Base-by-base conservation (phyloP, 2,797 vertebrate species). In the Phataginus tricuspis region DNA sequence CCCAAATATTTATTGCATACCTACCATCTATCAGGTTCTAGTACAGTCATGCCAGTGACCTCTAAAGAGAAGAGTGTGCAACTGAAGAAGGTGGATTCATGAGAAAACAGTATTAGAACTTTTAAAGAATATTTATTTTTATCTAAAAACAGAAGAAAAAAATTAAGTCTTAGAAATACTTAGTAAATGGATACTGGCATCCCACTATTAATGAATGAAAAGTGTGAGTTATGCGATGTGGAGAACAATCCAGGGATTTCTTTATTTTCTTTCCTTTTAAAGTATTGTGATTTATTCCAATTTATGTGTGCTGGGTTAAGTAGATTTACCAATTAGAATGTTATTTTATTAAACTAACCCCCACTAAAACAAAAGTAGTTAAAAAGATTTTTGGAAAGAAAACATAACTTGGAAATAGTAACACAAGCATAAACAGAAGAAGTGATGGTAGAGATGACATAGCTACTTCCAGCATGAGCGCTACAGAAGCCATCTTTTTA, bases 201-300 rank as follows among this genome's bases (percentile, higher is more conserved):
- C 68, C 95, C 68, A 91, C 31, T 89, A 61, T 66, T 88, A 25
- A 63, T 57, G n/a, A 82, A 74, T 75, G 25, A 68, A 79, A 92
- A 94, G 34, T 80, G 2, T 61, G 37, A 66, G 51, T 66, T 75
- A 71, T 87, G 11, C 15, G 90, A 74, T 21, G 4, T 74, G 55
- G 79, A 68, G 16, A 95, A 89, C 34, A 79, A 88, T 92, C 87
- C 34, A 63, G n/a, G 21, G 37, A 69, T 61, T 29, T 69, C n/a
- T 80, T 94, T 55, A 59, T 88, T 93, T 93, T 74, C 63, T 91
- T 96, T 92, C 31, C 42, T 86, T 79, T 90, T 77, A 90, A 49
- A 49, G 64, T 82, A 57, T 21, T 91, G 45, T 69, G 14, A 72
- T 37, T 82, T 91, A 80, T 53, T 91, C 6, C 6, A 55, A 29